Evolutionary conservation across 2,888 invertebrate species (phyloP).

Genomic region (Drosophila neonasuta): DNA sequence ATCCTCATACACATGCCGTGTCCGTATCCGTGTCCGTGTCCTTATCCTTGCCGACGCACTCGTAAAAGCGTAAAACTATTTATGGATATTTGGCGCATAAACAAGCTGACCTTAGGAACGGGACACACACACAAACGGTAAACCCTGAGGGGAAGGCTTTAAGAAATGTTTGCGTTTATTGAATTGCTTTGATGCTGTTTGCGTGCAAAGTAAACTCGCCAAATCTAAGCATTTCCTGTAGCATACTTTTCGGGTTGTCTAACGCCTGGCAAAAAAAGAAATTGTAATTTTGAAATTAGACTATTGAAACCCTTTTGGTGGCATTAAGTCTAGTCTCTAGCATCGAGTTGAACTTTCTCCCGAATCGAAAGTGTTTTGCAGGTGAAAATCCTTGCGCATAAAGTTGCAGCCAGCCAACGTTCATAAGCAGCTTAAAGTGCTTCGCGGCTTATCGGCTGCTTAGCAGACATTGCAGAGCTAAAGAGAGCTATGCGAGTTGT

Average conservation of each 20-base stretch:
- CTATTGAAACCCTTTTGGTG: not conserved
- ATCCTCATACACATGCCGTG: conserved; percentile 22
- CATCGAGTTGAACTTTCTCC: not conserved
- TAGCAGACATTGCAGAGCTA: conserved; percentile 35
- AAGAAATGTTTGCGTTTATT: conserved; percentile 56
- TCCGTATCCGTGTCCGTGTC: conserved; percentile 39
- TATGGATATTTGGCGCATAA: conserved; percentile 76
- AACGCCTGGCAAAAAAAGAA: not conserved
- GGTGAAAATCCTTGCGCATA: conserved; percentile 26
- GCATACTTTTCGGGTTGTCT: conserved; percentile 12
- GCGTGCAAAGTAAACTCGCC: conserved; percentile 5
- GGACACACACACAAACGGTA: conserved; percentile 18
- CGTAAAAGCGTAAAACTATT: conserved; percentile 73
- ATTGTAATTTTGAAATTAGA: not conserved
- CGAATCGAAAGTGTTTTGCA: conserved; percentile 27
- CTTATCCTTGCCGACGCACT: conserved; percentile 57
- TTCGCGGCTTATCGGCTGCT: conserved; percentile 64
- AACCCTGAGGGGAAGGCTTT: conserved; percentile 44
- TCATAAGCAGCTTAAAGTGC: conserved; percentile 66
- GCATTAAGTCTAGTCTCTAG: not conserved
- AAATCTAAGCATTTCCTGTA: not conserved
- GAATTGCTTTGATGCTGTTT: conserved; percentile 20
- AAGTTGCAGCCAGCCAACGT: conserved; percentile 30
- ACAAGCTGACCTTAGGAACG: conserved; percentile 67
- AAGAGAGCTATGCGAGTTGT: conserved; percentile 6